These are phyloP conservation scores for Leucophora obtusa DNA, from an alignment of 2,888 invertebrate genomes.

Conservation along the genomic window DNA sequence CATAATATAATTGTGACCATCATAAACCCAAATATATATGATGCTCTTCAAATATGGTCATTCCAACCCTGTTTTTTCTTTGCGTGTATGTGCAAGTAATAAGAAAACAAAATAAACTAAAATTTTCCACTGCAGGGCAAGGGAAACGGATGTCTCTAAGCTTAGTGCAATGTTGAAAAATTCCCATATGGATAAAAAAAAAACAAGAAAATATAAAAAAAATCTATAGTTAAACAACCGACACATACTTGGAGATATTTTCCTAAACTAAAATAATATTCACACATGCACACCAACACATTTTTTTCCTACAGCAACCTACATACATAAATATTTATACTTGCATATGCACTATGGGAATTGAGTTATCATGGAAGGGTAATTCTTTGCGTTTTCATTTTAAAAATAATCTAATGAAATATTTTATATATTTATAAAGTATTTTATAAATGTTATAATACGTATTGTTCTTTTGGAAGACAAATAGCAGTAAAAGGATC, in stretches of 20 bases:
- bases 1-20: too few species aligned
- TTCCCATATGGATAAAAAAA: constrained; percentile 25
- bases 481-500: too few species aligned
- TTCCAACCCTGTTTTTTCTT: too few species aligned
- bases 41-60: too few species aligned
- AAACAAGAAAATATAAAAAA: background rate
- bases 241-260: constrained; percentile 2
- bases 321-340: background rate
- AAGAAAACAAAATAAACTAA: background rate
- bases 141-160: constrained; percentile 37
- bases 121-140: constrained; percentile 29
- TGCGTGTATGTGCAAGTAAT: background rate
- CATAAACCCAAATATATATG: too few species aligned
- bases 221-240: constrained; percentile 2
- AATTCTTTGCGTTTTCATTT: too few species aligned
- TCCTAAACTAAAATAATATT: background rate
- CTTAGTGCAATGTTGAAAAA: constrained; percentile 25
- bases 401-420: too few species aligned
- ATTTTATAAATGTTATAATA: too few species aligned
- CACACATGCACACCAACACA: background rate
- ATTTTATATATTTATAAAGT: too few species aligned
- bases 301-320: background rate
- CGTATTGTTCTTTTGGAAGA: too few species aligned
- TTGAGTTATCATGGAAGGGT: too few species aligned
- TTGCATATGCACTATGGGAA: background rate